Evolutionary conservation across 2,888 invertebrate species (phyloP), one percentile per base, ranked within the genome.

Genomic region (Aporophyla lueneburgensis): DNA sequence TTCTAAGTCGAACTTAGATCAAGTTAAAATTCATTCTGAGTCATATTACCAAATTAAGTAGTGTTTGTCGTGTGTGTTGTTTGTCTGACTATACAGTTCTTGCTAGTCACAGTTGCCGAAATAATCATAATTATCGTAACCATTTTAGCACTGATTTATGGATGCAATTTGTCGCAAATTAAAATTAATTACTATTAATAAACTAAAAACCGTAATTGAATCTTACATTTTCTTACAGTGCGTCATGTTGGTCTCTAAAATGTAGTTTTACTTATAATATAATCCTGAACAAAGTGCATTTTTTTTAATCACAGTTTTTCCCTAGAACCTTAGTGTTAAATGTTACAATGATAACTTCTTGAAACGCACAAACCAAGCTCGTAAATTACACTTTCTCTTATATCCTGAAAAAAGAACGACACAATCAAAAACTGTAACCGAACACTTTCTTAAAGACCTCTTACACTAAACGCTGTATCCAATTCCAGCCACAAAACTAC

Each of bases 401-500:
- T 2, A 62, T 21, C 33, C 21, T 53, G 10, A 53, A 65, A 43
- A 61, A 43, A 40, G 1, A 12, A 16, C 2, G 9, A 14, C 21
- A 70, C n/a, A 43, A 49, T 5, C 2, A 33, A 58, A 53, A 65
- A 40, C 33, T 51, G 54, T 40, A 76, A 77, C 86, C 66, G 14
- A 27, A 82, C 59, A 68, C 67, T 53, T 70, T 69, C 12, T 12
- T 19, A 54, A 62, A 54, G 21, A 46, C 61, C 59, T 74, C 76
- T 77, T 74, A 79, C 67, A 66, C 62, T 81, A 80, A 83, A 87
- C 72, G 74, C 86, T 78, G 70, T 72, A 74, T 83, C 86, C 56
- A 79, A 87, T 85, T 76, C 46, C 76, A 83, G 86, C 88, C 81
- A 76, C 88, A 86, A 78, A 86, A 87, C 83, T 84, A 85, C 88